phyloP scores from a whole-genome alignment of 2,113 vertebrate genomes.

The Amia ocellicauda region DNA sequence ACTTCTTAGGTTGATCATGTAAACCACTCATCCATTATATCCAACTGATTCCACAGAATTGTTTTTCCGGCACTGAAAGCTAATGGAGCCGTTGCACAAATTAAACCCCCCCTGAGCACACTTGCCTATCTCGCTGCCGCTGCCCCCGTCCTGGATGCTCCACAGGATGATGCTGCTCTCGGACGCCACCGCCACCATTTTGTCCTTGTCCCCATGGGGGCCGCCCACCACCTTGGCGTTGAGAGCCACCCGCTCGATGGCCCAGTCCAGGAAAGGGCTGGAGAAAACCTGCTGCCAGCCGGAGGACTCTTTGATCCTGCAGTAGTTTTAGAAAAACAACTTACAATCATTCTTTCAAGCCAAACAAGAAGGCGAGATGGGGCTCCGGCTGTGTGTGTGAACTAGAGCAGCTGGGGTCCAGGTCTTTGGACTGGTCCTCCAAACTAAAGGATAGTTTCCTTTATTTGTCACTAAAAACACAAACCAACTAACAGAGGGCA shows the following conservation, averaged over 20 bases:
- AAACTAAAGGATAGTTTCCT: too few species aligned
- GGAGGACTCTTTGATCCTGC: constrained; percentile 93
- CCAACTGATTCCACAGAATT: too few species aligned
- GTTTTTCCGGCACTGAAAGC: too few species aligned
- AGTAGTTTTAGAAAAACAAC: not conserved
- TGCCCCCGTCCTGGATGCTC: constrained; percentile 94
- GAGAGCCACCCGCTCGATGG: constrained; percentile 88
- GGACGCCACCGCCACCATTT: constrained; percentile 94
- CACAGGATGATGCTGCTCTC: constrained; percentile 93
- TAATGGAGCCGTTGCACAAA: too few species aligned
- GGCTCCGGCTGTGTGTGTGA: too few species aligned
- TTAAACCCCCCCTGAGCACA: not conserved
- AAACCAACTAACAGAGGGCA: not conserved
- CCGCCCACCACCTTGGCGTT: constrained; percentile 98
- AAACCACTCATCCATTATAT: too few species aligned
- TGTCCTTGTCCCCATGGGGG: constrained; percentile 95
- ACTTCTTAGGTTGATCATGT: too few species aligned
- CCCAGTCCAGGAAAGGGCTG: constrained; percentile 89
- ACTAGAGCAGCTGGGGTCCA: too few species aligned
- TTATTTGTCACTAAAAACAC: too few species aligned
- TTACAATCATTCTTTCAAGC: not conserved
- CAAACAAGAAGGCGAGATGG: not conserved
- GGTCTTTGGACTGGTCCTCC: too few species aligned
- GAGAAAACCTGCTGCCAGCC: constrained; percentile 98
- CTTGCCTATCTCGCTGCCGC: constrained; percentile 89